Conservation (phyloP, 2,797 vertebrate genomes). For the Scleropages formosus region DNA sequence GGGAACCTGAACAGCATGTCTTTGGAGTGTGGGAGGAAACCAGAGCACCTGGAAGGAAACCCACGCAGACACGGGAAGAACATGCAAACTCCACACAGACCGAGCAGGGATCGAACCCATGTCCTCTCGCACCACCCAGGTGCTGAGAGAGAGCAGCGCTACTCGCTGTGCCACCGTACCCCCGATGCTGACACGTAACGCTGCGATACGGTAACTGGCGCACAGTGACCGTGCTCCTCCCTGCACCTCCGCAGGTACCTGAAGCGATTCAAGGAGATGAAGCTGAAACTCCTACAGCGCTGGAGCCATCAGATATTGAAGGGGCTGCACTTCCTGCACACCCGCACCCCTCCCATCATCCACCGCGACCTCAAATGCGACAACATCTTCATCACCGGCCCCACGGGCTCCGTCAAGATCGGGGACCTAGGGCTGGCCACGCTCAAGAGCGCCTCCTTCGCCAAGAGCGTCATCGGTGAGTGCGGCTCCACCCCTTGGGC, state of each 20-base stretch:
- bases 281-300: slow-evolving; percentile 86
- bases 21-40: no score
- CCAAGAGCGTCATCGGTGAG: slow-evolving; percentile 92
- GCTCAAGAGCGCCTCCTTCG: slow-evolving; percentile 88
- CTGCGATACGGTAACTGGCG: neutral
- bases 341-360: slow-evolving; percentile 86
- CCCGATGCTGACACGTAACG: neutral
- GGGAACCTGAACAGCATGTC: no score
- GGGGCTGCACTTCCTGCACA: slow-evolving; percentile 92
- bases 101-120: no score
- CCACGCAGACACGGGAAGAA: no score
- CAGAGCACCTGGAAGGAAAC: no score
- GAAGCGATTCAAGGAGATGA: slow-evolving; percentile 92
- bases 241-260: slow-evolving; percentile 77
- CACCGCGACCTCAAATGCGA: slow-evolving; percentile 96
- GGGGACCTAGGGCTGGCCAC: slow-evolving; percentile 93
- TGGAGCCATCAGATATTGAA: slow-evolving; percentile 93
- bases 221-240: neutral
- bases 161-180: no score
- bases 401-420: slow-evolving; percentile 88
- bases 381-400: slow-evolving; percentile 96
- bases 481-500: neutral
- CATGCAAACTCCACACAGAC: no score
- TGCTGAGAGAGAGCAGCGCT: no score
- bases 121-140: no score